Evolutionary conservation across 23 tunicate genomes (phyloP), one percentile per base, ranked within the genome.

Genomic region (Ascidia mentula): DNA sequence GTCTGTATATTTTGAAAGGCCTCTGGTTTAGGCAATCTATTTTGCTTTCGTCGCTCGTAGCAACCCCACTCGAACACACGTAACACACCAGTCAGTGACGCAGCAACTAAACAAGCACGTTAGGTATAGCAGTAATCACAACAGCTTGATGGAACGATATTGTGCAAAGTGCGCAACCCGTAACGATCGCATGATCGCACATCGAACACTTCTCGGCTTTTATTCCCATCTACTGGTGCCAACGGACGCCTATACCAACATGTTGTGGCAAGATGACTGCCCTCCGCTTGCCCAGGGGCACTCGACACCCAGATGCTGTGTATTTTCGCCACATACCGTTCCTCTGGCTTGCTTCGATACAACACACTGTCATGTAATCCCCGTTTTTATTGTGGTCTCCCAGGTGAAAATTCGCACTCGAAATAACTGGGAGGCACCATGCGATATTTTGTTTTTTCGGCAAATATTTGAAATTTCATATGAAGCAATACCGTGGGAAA

Each of bases 271-370:
- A 9, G 65, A 53, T 53, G 13, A 9, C 65, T 53, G 65, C 12
- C 24, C 65, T 26, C 24, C 24, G 65, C 13, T 9, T 26, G 65
- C 28, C 65, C 7, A 6, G 24, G 13, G 13, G 22, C 65, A n/a
- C 65, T 53, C 65, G 24, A 20, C 65, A 5, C 4, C 24, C 4
- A 3, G 22, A 28, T 9, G 65, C 65, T 53, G 65, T 53, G 65
- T 53, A 53, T 53, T 53, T 53, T 53, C 65, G 4, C 53, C 65
- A 20, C 65, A 53, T 28, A 20, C 13, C 65, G 65, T 53, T 53
- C 65, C 65, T 28, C 24, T 53, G 65, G 65, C 65, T 53, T 5
- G 65, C 65, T 53, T 26, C 65, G 65, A 53, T 53, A 53, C 65
- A 53, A 53, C 65, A 53, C 22, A 53, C 22, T 53, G 22, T 53